phyloP scores from a whole-genome alignment of 2,113 vertebrate genomes.

The Clarias macrocephalus region DNA sequence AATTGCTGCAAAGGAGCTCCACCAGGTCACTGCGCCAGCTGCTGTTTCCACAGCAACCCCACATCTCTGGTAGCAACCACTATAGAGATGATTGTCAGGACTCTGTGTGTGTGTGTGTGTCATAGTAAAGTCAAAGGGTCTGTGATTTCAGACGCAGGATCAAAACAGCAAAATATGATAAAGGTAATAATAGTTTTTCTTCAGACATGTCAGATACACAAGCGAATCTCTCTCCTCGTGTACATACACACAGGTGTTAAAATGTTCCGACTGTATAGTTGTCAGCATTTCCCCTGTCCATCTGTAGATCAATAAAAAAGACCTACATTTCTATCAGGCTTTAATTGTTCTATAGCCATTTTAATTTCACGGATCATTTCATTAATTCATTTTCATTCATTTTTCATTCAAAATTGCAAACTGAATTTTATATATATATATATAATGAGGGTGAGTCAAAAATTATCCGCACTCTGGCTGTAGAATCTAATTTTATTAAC shows the following conservation, averaged over 20 bases:
- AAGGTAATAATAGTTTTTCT: not conserved
- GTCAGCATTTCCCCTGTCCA: not conserved
- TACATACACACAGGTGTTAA: not conserved
- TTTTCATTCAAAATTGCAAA: too few species aligned
- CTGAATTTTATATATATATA: too few species aligned
- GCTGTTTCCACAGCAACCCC: conserved; percentile 50
- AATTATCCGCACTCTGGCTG: too few species aligned
- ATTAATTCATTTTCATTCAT: too few species aligned
- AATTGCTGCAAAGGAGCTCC: conserved; percentile 40
- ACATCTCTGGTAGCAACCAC: conserved; percentile 41
- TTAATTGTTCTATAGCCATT: not conserved
- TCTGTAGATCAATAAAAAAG: not conserved
- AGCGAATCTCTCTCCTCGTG: not conserved
- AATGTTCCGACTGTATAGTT: not conserved
- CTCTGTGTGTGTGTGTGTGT: not conserved
- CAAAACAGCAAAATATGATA: not conserved
- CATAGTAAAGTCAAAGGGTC: not conserved
- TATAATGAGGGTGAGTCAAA: too few species aligned
- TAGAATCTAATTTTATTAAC: too few species aligned
- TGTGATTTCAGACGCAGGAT: not conserved
- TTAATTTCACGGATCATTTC: too few species aligned
- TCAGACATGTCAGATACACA: not conserved
- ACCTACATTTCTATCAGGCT: not conserved
- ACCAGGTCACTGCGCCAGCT: conserved; percentile 22
- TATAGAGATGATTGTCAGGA: conserved; percentile 40